Conservation (phyloP, 2,113 vertebrate species). For the Dasyornis broadbenti region DNA sequence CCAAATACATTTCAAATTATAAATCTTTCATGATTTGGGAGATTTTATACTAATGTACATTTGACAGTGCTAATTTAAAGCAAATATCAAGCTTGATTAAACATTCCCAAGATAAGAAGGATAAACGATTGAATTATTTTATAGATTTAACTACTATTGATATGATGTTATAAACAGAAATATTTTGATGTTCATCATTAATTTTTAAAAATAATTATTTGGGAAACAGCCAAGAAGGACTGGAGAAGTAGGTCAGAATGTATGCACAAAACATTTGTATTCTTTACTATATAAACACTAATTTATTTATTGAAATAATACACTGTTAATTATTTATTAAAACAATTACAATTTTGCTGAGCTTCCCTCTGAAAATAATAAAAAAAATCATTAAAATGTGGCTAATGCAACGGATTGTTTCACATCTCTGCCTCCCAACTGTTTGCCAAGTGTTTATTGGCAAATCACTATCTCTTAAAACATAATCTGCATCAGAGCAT, state of each 20-base stretch:
- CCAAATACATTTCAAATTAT: slow-evolving; percentile 94
- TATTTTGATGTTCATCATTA: slow-evolving; percentile 87
- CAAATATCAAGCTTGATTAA: slow-evolving; percentile 96
- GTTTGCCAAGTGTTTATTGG: slow-evolving; percentile 60
- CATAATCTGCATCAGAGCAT: slow-evolving; percentile 28
- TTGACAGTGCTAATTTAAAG: slow-evolving; percentile 96
- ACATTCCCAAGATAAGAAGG: slow-evolving; percentile 87
- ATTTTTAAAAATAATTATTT: slow-evolving; percentile 76
- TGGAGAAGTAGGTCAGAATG: slow-evolving; percentile 67
- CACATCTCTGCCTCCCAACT: slow-evolving; percentile 45
- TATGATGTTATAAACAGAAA: slow-evolving; percentile 87
- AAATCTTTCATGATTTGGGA: slow-evolving; percentile 98
- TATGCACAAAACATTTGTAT: slow-evolving; percentile 76
- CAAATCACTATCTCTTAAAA: not conserved
- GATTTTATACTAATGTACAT: slow-evolving; percentile 94
- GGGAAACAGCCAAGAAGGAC: slow-evolving; percentile 70
- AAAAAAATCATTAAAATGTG: slow-evolving; percentile 59
- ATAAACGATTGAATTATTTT: slow-evolving; percentile 93
- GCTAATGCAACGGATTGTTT: slow-evolving; percentile 60
- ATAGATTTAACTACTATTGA: slow-evolving; percentile 86
- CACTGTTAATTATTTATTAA: slow-evolving; percentile 77
- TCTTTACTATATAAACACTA: slow-evolving; percentile 75
- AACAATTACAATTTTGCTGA: slow-evolving; percentile 74
- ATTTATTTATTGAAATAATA: slow-evolving; percentile 80
- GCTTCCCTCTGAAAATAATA: slow-evolving; percentile 38